Evolutionary conservation across 2,797 vertebrate genomes (phyloP).

Genomic region (Chelidonichthys spinosus): DNA sequence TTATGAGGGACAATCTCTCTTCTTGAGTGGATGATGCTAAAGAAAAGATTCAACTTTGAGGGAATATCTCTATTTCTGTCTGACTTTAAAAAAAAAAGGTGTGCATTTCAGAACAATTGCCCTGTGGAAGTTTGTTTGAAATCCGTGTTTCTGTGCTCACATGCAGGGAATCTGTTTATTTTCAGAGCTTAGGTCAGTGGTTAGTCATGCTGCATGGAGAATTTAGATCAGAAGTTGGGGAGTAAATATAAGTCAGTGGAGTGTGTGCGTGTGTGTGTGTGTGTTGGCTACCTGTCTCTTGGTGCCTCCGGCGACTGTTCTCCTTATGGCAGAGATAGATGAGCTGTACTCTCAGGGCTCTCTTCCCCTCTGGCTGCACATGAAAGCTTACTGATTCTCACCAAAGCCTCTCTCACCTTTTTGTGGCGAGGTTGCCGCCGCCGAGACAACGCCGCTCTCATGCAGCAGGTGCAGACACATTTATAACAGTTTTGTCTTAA

Average conservation of each 20-base stretch:
- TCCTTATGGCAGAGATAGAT: conserved; percentile 65
- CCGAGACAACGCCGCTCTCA: conserved; percentile 26
- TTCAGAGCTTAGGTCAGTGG: conserved; percentile 13
- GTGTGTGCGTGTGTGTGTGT: conserved; percentile 39
- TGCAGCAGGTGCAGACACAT: conserved; percentile 48
- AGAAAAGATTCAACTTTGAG: conserved; percentile 11
- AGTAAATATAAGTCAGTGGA: conserved; percentile 55
- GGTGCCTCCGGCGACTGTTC: conserved; percentile 53
- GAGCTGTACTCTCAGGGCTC: conserved; percentile 61
- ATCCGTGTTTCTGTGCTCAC: neutral
- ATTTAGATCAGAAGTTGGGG: conserved; percentile 44
- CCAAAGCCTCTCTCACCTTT: conserved; percentile 71
- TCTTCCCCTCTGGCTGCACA: conserved; percentile 70
- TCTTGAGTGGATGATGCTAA: conserved; percentile 21
- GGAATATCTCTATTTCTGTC: conserved; percentile 37
- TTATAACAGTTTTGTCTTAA: conserved; percentile 11
- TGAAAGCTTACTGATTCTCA: conserved; percentile 70
- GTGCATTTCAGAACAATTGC: conserved; percentile 26
- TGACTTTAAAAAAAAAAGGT: conserved; percentile 13
- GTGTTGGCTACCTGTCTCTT: conserved; percentile 37
- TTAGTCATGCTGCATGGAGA: conserved; percentile 47
- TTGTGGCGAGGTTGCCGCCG: conserved; percentile 37
- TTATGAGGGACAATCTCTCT: conserved; percentile 3
- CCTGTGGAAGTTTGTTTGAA: conserved; percentile 25
- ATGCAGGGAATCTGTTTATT: conserved; percentile 16